Evolutionary conservation across 2,113 vertebrate species (phyloP).

Genomic region (Cavia aperea): DNA sequence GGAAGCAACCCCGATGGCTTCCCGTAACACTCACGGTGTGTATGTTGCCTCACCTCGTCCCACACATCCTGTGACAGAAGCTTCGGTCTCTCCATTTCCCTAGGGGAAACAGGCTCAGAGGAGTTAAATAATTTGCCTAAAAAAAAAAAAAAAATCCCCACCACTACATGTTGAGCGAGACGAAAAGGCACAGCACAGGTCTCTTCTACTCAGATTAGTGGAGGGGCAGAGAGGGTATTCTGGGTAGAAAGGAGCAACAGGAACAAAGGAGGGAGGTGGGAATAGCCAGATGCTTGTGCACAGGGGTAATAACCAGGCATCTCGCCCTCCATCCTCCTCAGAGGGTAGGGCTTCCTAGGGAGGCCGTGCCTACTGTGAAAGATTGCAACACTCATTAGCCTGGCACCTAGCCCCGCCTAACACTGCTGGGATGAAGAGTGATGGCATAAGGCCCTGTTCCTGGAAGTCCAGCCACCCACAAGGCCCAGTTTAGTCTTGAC

Average conservation of each 20-base stretch:
- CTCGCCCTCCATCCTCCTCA: not conserved
- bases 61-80: not conserved
- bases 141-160: not conserved
- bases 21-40: not conserved
- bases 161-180: not conserved
- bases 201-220: not conserved
- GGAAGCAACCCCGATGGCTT: not conserved
- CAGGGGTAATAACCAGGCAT: not conserved
- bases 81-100: not conserved
- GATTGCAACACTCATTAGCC: constrained; percentile 40
- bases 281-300: not conserved
- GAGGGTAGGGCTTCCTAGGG: constrained; percentile 32
- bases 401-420: not conserved
- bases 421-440: constrained; percentile 6
- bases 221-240: not conserved
- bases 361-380: not conserved
- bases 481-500: not conserved
- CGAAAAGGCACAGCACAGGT: constrained; percentile 8
- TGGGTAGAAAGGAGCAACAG: not conserved
- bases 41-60: constrained; percentile 2
- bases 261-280: not conserved
- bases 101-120: constrained; percentile 8
- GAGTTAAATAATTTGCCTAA: not conserved
- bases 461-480: constrained; percentile 27
- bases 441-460: constrained; percentile 25